These are phyloP conservation scores for Megastigmus dorsalis DNA, from an alignment of 2,888 invertebrate species.

Conservation along the genomic window DNA sequence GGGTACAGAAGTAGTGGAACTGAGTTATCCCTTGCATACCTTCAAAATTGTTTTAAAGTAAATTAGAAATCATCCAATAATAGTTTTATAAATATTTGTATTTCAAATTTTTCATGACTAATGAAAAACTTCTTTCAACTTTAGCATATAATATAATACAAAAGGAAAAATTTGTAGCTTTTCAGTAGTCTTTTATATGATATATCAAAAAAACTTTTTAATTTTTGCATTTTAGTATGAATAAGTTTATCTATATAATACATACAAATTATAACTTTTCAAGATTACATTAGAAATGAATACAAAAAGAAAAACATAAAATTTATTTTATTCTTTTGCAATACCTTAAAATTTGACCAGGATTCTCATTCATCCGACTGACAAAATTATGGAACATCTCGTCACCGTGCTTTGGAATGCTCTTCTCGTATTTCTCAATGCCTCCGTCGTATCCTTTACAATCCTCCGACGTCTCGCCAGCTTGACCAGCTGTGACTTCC, in stretches of 20 bases:
- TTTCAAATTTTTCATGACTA: too few relatives aligned
- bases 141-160: too few relatives aligned
- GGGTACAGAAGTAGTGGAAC: slow-evolving; percentile 83
- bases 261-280: too few relatives aligned
- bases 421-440: slow-evolving; percentile 87
- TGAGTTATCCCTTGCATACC: slow-evolving; percentile 84
- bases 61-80: too few relatives aligned
- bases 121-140: too few relatives aligned
- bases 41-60: slow-evolving; percentile 74
- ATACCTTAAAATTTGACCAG: slow-evolving; percentile 89
- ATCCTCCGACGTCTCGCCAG: slow-evolving; percentile 60
- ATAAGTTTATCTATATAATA: too few relatives aligned
- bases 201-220: too few relatives aligned
- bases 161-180: too few relatives aligned
- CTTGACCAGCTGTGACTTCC: slow-evolving; percentile 46
- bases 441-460: slow-evolving; percentile 70
- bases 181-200: too few relatives aligned
- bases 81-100: too few relatives aligned
- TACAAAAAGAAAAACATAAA: background rate
- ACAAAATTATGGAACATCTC: slow-evolving; percentile 87
- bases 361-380: slow-evolving; percentile 83
- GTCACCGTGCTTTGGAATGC: slow-evolving; percentile 87
- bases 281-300: too few relatives aligned
- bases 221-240: too few relatives aligned
- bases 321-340: background rate